Conservation (phyloP, 23 tunicate genomes). For the Styela clava region DNA sequence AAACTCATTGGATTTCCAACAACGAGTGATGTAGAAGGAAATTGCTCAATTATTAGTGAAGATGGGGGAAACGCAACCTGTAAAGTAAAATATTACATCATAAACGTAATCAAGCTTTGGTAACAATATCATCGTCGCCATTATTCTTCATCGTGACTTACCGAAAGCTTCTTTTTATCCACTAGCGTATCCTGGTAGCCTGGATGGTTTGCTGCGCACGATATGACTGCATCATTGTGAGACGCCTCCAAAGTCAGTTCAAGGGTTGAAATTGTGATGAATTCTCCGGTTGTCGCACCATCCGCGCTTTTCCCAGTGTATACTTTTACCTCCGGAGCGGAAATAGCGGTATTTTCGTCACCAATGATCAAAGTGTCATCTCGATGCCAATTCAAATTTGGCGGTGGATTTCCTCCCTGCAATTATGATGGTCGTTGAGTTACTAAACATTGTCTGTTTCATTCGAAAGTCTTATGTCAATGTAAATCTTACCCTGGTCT, state of each 20-base stretch:
- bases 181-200: neutral
- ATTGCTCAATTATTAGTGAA: slow-evolving; percentile 13
- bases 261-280: slow-evolving; percentile 5
- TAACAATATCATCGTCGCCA: neutral
- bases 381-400: slow-evolving; percentile 43
- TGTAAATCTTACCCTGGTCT: slow-evolving; percentile 30
- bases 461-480: neutral
- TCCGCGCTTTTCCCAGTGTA: neutral
- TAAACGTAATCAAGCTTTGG: neutral
- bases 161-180: neutral
- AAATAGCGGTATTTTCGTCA: slow-evolving; percentile 4
- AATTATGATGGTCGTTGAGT: neutral
- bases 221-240: slow-evolving; percentile 1
- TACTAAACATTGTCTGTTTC: neutral
- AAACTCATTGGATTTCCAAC: slow-evolving; percentile 50
- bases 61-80: slow-evolving; percentile 57
- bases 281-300: neutral
- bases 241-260: slow-evolving; percentile 1
- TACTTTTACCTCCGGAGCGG: slow-evolving; percentile 9
- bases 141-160: slow-evolving; percentile 2
- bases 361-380: neutral
- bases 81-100: slow-evolving; percentile 6
- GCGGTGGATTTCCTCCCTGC: slow-evolving; percentile 70
- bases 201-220: slow-evolving; percentile 18
- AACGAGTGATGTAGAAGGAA: slow-evolving; percentile 22